Conservation (phyloP, 2,888 invertebrate species). For the Aethes cnicana region DNA sequence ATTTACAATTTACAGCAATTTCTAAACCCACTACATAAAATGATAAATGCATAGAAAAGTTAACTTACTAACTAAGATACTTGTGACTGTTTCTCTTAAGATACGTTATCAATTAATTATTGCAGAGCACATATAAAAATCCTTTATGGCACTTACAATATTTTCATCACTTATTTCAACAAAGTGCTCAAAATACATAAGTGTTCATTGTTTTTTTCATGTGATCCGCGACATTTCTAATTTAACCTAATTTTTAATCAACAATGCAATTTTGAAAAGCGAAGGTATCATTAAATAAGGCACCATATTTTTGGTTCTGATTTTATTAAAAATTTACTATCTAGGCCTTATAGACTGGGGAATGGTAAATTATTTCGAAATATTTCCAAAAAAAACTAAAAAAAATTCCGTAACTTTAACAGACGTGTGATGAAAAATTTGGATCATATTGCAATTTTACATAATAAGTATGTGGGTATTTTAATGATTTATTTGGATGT, state of each 20-base stretch:
- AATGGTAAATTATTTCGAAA: no score
- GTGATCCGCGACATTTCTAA: not conserved
- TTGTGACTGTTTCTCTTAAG: conserved; percentile 65
- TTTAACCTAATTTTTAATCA: conserved; percentile 2
- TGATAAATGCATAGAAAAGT: conserved; percentile 41
- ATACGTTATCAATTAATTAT: conserved; percentile 15
- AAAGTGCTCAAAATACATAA: not conserved
- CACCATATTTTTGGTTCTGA: conserved; percentile 70
- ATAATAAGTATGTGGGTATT: no score
- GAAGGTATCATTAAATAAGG: conserved; percentile 51
- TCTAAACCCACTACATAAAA: conserved; percentile 34
- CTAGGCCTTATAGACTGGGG: not conserved
- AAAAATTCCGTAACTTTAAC: no score
- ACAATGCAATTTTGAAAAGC: conserved; percentile 15
- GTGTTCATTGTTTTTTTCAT: not conserved
- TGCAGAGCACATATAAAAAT: not conserved
- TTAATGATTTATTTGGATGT: no score
- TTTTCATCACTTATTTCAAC: not conserved
- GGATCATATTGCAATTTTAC: no score
- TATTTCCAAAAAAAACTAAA: no score
- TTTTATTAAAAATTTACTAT: conserved; percentile 35
- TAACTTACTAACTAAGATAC: conserved; percentile 42
- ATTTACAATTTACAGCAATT: no score
- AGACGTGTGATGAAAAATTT: no score
- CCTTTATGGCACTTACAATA: not conserved